A percentile compares a stretch with the other conserved stretches of the same genome.
Conservation (phyloP, 2,888 invertebrate genomes). For the Bimastos eiseni region DNA sequence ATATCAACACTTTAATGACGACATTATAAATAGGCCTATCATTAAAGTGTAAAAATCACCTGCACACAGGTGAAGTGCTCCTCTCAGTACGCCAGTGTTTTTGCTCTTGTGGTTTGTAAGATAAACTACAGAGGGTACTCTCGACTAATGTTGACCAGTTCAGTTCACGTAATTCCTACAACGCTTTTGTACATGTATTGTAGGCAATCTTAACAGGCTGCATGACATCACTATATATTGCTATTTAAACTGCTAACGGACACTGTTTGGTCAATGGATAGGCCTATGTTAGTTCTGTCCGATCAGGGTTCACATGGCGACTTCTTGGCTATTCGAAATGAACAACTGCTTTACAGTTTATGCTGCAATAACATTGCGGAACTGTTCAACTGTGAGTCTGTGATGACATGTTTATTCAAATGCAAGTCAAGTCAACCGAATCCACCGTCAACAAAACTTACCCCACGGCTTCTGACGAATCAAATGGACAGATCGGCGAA, state of each 20-base stretch:
- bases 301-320: neutral
- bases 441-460: neutral
- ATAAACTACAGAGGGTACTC: neutral
- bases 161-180: neutral
- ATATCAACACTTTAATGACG: neutral
- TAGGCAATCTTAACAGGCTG: neutral
- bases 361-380: neutral
- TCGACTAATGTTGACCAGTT: neutral
- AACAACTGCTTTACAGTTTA: neutral
- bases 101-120: neutral
- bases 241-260: neutral
- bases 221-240: neutral
- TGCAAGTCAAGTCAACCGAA: neutral
- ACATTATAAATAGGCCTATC: no score
- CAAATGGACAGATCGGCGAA: neutral
- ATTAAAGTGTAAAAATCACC: neutral
- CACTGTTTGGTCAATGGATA: neutral
- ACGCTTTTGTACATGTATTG: neutral
- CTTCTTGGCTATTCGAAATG: neutral
- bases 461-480: neutral
- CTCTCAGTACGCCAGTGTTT: no score
- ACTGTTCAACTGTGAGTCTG: neutral
- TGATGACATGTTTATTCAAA: neutral
- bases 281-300: neutral
- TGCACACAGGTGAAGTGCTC: neutral